Percentiles rank a stretch among this genome's conserved stretches.
phyloP scores from a whole-genome alignment of 2,113 vertebrate species.

The Sinocyclocheilus maitianheensis region DNA sequence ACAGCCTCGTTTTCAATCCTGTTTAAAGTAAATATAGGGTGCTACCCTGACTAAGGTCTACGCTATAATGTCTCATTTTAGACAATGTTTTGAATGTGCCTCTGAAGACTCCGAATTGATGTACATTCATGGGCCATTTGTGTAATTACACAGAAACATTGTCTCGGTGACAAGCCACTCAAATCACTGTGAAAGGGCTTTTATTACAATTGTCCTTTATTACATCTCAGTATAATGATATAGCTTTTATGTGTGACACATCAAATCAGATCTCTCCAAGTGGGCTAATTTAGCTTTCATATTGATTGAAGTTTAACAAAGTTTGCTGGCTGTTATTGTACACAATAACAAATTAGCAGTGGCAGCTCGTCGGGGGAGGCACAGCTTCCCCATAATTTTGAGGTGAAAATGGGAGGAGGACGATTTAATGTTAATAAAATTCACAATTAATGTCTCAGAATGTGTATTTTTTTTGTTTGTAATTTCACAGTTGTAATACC shows the following conservation, averaged over 20 bases:
- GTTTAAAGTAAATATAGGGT: too few relatives aligned
- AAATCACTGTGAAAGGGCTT: background rate
- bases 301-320: background rate
- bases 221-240: constrained; percentile 7
- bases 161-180: constrained; percentile 9
- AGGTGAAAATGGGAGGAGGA: too few relatives aligned
- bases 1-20: too few relatives aligned
- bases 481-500: too few relatives aligned
- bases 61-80: background rate
- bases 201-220: background rate
- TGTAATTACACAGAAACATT: background rate
- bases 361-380: too few relatives aligned
- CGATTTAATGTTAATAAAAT: too few relatives aligned
- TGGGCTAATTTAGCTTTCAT: background rate
- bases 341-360: background rate
- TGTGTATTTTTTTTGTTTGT: too few relatives aligned
- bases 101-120: background rate
- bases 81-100: background rate
- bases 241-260: constrained; percentile 5
- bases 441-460: too few relatives aligned
- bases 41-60: too few relatives aligned
- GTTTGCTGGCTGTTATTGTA: background rate
- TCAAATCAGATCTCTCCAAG: background rate
- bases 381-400: too few relatives aligned
- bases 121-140: too few relatives aligned